Base-by-base conservation (phyloP, 2,888 invertebrate genomes). In the Sympetrum striolatum region DNA sequence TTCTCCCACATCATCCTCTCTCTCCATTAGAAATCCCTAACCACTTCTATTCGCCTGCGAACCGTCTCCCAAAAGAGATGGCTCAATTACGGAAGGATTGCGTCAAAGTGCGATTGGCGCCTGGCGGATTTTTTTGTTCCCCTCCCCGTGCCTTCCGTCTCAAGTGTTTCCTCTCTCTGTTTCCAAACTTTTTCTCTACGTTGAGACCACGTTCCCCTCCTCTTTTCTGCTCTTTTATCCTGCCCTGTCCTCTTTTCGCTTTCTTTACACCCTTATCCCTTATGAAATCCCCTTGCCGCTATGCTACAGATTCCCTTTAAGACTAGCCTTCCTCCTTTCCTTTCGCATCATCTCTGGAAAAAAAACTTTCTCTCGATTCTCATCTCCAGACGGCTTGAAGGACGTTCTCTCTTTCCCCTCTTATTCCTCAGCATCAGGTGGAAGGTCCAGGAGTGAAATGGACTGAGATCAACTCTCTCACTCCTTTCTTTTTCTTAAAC, bases 61-160 rank as follows among this genome's bases (percentile, higher is more conserved):
- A 48, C 25, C 53, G 82, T 82, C 53, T 82, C 18, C 53, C 22
- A 14, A n/a, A n/a, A n/a, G 53, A 82, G 82, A 82, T 82, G 82
- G n/a, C 82, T 82, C 82, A 82, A 82, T 82, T 82, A 82, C 35
- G 22, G 35, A 82, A 31, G 82, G 82, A 82, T 82, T 82, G 82
- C 82, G 82, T 82, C 53, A 82, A 82, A 82, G 53, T 48, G 25
- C 81, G 82, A 53, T 82, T 48, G 81, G 44, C 81, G 48, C 81
- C 82, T 39, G 3, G 25, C 5, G 18, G 81, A 48, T n/a, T 81
- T 48, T 81, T 81, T 81, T 44, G 22, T 10, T 48, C 25, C 44
- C 25, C 22, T 37, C 48, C 6, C 53, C 8, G 14, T 3, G 37
- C 18, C 39, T n/a, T 48, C 81, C 44, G 53, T 53, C 82, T 25